phyloP scores from a whole-genome alignment of 2,113 vertebrate genomes.

The Carettochelys insculpta region DNA sequence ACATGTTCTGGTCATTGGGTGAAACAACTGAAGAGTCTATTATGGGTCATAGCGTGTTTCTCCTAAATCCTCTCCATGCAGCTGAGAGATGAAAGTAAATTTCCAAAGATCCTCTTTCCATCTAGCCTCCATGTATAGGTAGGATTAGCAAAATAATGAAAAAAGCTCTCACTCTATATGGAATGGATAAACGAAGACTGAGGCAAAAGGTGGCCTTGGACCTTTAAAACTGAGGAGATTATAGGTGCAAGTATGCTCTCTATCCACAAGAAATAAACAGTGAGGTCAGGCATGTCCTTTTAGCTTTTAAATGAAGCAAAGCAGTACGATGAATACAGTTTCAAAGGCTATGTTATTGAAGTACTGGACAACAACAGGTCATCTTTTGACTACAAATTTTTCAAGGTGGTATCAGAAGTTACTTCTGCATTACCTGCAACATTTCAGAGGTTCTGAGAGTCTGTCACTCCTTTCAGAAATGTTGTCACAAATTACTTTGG shows the following conservation, averaged over 20 bases:
- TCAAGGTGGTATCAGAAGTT: neutral
- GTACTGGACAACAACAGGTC: neutral
- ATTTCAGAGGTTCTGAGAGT: neutral
- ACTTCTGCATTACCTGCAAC: neutral
- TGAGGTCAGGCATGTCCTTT: too few relatives aligned
- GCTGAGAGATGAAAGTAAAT: neutral
- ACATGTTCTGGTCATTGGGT: neutral
- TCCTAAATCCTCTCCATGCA: neutral
- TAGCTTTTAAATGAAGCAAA: neutral
- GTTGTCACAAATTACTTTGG: neutral
- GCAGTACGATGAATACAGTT: neutral
- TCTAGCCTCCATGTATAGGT: neutral
- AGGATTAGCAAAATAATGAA: neutral
- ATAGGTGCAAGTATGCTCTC: neutral
- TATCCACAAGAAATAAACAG: neutral
- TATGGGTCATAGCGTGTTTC: neutral
- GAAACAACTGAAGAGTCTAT: neutral
- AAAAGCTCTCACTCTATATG: neutral
- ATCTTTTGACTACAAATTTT: neutral
- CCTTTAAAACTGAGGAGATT: neutral
- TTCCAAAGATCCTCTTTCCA: neutral
- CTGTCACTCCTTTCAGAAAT: neutral
- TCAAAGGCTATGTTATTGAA: neutral
- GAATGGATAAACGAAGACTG: neutral
- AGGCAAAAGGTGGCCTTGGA: neutral